phyloP scores from a whole-genome alignment of 2,113 vertebrate genomes.

The Lanius ludovicianus region DNA sequence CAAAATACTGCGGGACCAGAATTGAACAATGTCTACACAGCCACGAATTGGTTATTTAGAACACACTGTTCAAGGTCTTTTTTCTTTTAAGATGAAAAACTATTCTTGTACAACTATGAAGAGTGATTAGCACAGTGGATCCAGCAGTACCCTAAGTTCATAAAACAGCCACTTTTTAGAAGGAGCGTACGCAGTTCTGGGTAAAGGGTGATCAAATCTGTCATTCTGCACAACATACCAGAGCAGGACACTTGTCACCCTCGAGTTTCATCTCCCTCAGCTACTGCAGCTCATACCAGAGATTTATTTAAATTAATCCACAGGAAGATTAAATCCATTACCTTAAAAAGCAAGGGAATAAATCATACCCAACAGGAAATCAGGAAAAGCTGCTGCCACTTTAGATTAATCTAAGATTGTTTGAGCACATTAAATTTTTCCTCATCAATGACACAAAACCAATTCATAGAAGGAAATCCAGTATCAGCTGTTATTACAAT shows the following conservation, averaged over 20 bases:
- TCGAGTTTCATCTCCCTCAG: background rate
- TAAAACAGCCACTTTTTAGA: background rate
- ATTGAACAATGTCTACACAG: rapidly evolving
- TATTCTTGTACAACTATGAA: background rate
- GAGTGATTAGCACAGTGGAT: background rate
- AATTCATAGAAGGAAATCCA: background rate
- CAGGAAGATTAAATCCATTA: conserved; percentile 42
- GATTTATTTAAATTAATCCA: conserved; percentile 29
- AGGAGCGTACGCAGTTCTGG: background rate
- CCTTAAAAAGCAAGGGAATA: conserved; percentile 19
- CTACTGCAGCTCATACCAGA: background rate
- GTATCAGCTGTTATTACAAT: background rate
- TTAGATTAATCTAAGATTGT: background rate
- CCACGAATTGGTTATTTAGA: background rate
- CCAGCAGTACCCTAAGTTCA: background rate
- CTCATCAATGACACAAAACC: background rate
- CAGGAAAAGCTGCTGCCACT: background rate
- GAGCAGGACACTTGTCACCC: conserved; percentile 4
- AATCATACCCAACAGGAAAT: conserved; percentile 10
- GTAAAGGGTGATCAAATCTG: background rate
- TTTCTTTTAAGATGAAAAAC: background rate
- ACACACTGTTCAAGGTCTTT: background rate
- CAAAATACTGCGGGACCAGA: background rate
- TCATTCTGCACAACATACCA: background rate
- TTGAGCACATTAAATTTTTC: background rate